These are phyloP conservation scores for Philypnodon macrostomus DNA, from an alignment of 2,797 vertebrate genomes.

Conservation along the genomic window DNA sequence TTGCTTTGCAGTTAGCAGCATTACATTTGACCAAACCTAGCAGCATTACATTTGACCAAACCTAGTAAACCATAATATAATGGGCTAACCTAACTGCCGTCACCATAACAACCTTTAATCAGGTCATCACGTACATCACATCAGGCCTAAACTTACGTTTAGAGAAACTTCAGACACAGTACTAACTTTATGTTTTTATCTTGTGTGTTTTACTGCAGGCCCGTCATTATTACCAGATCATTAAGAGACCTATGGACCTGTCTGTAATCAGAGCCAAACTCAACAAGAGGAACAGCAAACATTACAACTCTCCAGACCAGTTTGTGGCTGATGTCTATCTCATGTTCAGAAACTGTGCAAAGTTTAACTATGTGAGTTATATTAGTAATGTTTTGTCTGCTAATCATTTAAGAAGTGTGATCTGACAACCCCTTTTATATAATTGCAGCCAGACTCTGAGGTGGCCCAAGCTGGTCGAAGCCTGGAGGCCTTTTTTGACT, in stretches of 20 bases:
- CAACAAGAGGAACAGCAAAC: conserved; percentile 79
- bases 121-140: too few species aligned
- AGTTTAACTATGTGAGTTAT: conserved; percentile 98
- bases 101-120: too few species aligned
- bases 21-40: too few species aligned
- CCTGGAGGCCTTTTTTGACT: conserved; percentile 86
- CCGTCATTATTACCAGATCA: conserved; percentile 98
- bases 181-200: conserved; percentile 4
- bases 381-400: not conserved
- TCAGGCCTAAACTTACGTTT: too few species aligned
- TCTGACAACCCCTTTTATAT: conserved; percentile 14
- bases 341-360: conserved; percentile 97
- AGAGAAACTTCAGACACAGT: too few species aligned
- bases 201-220: conserved; percentile 74
- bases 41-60: too few species aligned
- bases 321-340: conserved; percentile 91
- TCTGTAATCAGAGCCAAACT: conserved; percentile 89
- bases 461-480: conserved; percentile 93
- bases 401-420: not conserved
- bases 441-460: conserved; percentile 90
- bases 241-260: conserved; percentile 96
- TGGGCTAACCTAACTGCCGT: too few species aligned
- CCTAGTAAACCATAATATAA: too few species aligned
- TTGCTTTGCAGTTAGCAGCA: too few species aligned
- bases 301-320: conserved; percentile 85